A percentile compares a stretch with the other conserved stretches of the same genome.
phyloP scores from a whole-genome alignment of 2,888 invertebrate genomes.

The Smittia aterrima region DNA sequence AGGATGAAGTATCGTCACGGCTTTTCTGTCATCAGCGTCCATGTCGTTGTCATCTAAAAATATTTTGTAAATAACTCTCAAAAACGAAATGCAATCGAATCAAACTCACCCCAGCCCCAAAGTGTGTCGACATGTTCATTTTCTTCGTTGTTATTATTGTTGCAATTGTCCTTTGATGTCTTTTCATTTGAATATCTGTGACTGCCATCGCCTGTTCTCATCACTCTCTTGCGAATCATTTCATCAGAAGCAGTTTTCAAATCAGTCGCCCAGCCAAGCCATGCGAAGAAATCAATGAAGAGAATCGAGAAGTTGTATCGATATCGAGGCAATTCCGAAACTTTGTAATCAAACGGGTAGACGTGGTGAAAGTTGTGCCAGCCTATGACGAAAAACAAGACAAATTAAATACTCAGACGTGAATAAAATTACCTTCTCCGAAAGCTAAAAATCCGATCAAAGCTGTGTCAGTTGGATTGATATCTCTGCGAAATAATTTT shows the following conservation, averaged over 20 bases:
- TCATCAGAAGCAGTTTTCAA: constrained; percentile 41
- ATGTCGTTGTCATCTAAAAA: constrained; percentile 73
- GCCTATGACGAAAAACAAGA: neutral
- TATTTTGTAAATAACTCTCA: neutral
- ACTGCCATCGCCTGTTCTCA: constrained; percentile 43
- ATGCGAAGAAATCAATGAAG: constrained; percentile 48
- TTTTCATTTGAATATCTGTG: constrained; percentile 1
- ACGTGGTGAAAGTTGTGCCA: constrained; percentile 55
- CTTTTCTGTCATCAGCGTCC: constrained; percentile 69
- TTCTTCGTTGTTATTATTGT: constrained; percentile 54
- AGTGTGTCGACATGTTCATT: constrained; percentile 61
- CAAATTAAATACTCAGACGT: neutral
- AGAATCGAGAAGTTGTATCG: constrained; percentile 54
- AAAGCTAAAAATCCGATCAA: constrained; percentile 46
- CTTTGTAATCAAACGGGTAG: constrained; percentile 67
- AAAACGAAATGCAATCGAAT: neutral
- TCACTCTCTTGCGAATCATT: constrained; percentile 55
- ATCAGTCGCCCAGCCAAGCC: constrained; percentile 38
- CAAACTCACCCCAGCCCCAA: constrained; percentile 54
- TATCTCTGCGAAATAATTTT: constrained; percentile 57
- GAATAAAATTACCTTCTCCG: constrained; percentile 2
- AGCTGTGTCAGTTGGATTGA: constrained; percentile 69
- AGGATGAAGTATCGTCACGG: too few relatives aligned
- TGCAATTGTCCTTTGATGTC: neutral
- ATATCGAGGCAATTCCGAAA: constrained; percentile 57